Base-by-base conservation (phyloP, 2,113 vertebrate genomes). In the Proterorhinus semilunaris region DNA sequence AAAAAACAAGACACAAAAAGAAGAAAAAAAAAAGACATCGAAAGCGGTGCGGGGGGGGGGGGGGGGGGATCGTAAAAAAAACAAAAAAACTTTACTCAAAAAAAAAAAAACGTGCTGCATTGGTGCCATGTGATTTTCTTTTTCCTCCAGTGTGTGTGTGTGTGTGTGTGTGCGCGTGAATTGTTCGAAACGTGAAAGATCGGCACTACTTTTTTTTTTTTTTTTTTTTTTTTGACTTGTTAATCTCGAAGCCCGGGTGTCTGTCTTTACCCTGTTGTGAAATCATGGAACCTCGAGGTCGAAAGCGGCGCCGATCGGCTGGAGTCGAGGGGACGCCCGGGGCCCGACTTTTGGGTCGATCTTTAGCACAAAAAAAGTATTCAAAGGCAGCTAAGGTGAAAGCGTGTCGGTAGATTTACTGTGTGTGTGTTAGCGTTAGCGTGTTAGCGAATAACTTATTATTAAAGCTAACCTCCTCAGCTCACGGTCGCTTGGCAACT, bases 121-220 rank as follows among this genome's bases (percentile, higher is more conserved):
- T 46, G 69, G 84, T 83, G 84, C 83, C 66, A 78, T 84, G 81
- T 82, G 79, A 82, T 69, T 76, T 86, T 68, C 9, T 44, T 68
- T 51, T 78, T 66, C 63, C 27, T 3, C 15, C n/a, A n/a, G 80
- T 75, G 76, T 84, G 74, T 86, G 74, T 74, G 85, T 64, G 83
- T n/a, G 80, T 75, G 76, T 84, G 74, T 86, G 74, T 74, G 85
- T 64, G 83, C 81, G 86, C 76, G 83, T 86, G 79, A 86, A 83
- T 84, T 82, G 87, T 88, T 85, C 51, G 68, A 83, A 58, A 62
- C 69, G 80, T 87, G 77, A 83, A 70, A 78, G 86, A 42, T 42
- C 75, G 79, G 83, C 78, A 66, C 78, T 71, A 49, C 64, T 78
- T 79, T 61, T n/a, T n/a, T n/a, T n/a, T n/a, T n/a, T n/a, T n/a